Base-by-base conservation (phyloP, 2,797 vertebrate species). In the Sebastes paucispinis region DNA sequence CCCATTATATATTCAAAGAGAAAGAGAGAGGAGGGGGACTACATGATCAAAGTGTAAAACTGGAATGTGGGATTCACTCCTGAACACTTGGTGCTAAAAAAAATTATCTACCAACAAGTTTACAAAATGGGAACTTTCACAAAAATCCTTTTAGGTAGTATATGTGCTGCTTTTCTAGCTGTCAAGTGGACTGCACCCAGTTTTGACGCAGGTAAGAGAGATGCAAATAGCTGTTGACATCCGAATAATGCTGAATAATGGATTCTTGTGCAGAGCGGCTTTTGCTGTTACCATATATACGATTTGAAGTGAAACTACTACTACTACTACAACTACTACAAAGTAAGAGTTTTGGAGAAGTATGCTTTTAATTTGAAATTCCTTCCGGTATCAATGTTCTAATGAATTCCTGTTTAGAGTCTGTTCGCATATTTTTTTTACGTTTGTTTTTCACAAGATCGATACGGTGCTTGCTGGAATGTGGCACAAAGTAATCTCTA, bases 121-220 rank as follows among this genome's bases (percentile, higher is more conserved):
- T 20, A 4, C 31, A 85, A 68, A 29, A 95, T 95, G 94, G 75
- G 75, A 36, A 72, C 64, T 34, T 78, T 83, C 0, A 81, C 52
- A 9, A 94, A 92, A 84, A 2, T 91, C 3, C 0, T 92, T 0
- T 34, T 94, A 1, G 80, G 24, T 1, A 87, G 88, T 82, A 1
- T 89, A 9, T 66, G 68, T 69, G 84, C 85, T 31, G 88, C 67
- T 58, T 89, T 83, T 64, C 12, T 95, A 0, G 92, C 92, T 75
- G 64, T 85, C 65, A 90, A 69, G 47, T 95, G 92, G 94, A 91
- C n/a, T 60, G 25, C 54, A 31, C 93, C 93, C 2, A 81, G 74
- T 2, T 95, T 95, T 65, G 58, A 94, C 24, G 54, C 92, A 84
- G 94, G 94, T 95, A 88, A 86, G 90, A 20, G 11, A 52, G 4